Base-by-base conservation (phyloP, 2,888 invertebrate genomes). In the Eristalis arbustorum region DNA sequence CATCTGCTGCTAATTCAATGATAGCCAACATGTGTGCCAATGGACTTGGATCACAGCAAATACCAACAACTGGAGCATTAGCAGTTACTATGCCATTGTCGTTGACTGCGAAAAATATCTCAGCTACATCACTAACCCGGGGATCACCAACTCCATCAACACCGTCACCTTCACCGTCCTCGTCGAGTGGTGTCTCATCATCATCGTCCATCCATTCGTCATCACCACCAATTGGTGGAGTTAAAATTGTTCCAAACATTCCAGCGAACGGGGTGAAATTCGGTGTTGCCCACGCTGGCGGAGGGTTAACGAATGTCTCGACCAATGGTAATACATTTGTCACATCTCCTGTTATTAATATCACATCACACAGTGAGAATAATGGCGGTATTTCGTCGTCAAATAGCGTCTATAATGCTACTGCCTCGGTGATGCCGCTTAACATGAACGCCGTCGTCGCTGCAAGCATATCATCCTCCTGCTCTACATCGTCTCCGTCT, bases 91-190 rank as follows among this genome's bases (percentile, higher is more conserved):
- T 90, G 88, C 90, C 91, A 68, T 88, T 91, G 34, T 90, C 91
- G 5, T 87, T 91, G 88, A 91, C 90, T 61, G 90, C 90, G 69
- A 90, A 90, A 85, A 90, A 90, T 79, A 90, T 90, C 72, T 89
- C 90, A 77, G 91, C 89, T 11, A 89, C 89, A 63, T 89, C 91
- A 67, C 88, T 91, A 37, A 91, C 90, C 40, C 91, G 92, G 72
- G 91, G 91, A 62, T 92, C 92, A 28, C 92, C 92, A 34, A 92
- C 92, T 69, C 92, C 92, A 73, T 92, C 92, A 82, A 91, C 92
- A 25, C 92, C 92, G n/a, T 92, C 92, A 63, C 92, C 92, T 68
- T 92, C 92, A 82, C 92, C 92, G 75, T 91, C 91, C 88, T 91
- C 91, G 31, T 91, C 92, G 68, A 92, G 91, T 84, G 91, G 92